Base-by-base conservation (phyloP, 2,113 vertebrate species). In the Petrocephalus zakoni region DNA sequence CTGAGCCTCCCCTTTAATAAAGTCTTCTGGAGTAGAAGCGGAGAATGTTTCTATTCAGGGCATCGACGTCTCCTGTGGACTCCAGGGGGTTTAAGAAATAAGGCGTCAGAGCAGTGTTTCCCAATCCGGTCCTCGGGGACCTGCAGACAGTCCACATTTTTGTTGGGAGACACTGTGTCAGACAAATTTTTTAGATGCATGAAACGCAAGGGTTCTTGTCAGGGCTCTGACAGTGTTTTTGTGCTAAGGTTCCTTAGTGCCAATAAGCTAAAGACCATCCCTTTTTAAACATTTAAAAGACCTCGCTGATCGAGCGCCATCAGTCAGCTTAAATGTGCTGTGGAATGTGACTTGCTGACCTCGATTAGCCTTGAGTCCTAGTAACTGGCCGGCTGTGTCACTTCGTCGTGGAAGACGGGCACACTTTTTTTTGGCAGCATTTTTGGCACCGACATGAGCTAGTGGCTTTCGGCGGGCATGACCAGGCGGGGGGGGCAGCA, bases 1-100 rank as follows among this genome's bases (percentile, higher is more conserved):
- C 42, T 34, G 22, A 68, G 22, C 2, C 86, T 49, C 46, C 58
- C 86, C 83, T 68, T 68, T 85, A 89, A 85, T 89, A 85, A 89
- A 64, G 42, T 85, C 46, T 85, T 83, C 88, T 37, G 7, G 58
- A 88, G 55, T 13, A 52, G 84, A 68, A 2, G 56, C 49, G 56
- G 29, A 49, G 56, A 85, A 49, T 42, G 37, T 83, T 58, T 64
- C 88, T 89, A 89, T 89, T 68, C 37, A 89, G 37, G 58, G 88
- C 56, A 19, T 49, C 82, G 52, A 29, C 47, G 7, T 56, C 84
- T 86, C 49, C 52, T 68, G 58, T 8, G 84, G 49, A 64, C 55
- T 72, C 58, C 47, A 5, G 58, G 88, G 34, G 53, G 55, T 37
- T 7, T 22, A 49, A 85, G 61, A 25, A 83, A 85, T 88, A 88